Evolutionary conservation across 2,888 invertebrate genomes (phyloP), one percentile per base, ranked within the genome.

Genomic region (Cistogaster globosa): DNA sequence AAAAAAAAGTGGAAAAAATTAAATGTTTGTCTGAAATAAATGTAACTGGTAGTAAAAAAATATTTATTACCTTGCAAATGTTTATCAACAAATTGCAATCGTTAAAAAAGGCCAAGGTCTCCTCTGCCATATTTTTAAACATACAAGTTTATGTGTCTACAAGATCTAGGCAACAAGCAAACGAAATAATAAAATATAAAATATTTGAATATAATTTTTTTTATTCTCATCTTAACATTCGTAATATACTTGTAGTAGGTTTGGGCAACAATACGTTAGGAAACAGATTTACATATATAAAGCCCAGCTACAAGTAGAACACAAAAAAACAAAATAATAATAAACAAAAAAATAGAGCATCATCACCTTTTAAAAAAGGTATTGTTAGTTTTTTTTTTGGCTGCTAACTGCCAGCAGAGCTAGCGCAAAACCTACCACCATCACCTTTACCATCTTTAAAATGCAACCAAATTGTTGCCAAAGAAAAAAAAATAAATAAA

Each of bases 1-100:
- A 62, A 42, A 18, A 11, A n/a, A 9, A 69, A 53, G 18, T 5
- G 51, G 32, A 14, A 9, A 71, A 63, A 63, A 32, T 32, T 7
- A 32, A 32, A 32, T 32, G 32, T 32, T 71, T 69, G 63, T 69
- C 63, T 76, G 11, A 69, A 75, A 58, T 82, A 78, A 78, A 77
- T 85, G 85, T 78, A 74, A 82, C 78, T 83, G 57, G 78, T 83
- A 83, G 82, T 83, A 74, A 79, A 76, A n/a, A 87, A 87, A 86
- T 86, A 90, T 90, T 90, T 90, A 90, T 90, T 91, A 89, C 91
- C 88, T 89, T 88, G 90, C 90, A 90, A 90, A 91, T 90, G 89
- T 89, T 90, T 90, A 90, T 90, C 90, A 91, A 91, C 91, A 90
- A 91, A 90, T 90, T 91, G 90, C 89, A 91, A 90, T 90, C 90